Evolutionary conservation across 2,113 vertebrate genomes (phyloP).

Genomic region (Sapajus apella): DNA sequence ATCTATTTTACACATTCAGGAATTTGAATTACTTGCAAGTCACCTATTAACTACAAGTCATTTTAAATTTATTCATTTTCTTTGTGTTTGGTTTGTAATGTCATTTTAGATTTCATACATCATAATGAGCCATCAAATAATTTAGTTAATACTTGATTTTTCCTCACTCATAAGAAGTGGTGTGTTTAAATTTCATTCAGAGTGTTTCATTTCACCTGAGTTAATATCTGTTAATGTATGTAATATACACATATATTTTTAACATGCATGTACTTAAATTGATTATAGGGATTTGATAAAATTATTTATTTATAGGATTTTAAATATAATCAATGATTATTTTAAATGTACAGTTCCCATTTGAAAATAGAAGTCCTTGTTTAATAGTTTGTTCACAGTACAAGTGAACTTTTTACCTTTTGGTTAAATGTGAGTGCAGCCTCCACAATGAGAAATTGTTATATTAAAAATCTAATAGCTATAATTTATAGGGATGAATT

Average conservation of each 20-base stretch:
- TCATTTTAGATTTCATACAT: neutral
- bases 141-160: conserved; percentile 5
- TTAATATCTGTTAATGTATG: neutral
- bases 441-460: neutral
- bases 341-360: neutral
- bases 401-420: neutral
- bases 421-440: neutral
- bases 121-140: neutral
- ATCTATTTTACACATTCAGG: neutral
- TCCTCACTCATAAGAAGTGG: neutral
- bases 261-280: neutral
- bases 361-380: neutral
- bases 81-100: neutral
- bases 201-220: neutral
- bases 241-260: neutral
- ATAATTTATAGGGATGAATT: neutral
- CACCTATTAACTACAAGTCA: neutral
- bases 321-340: neutral
- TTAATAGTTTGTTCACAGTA: neutral
- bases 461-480: neutral
- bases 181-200: neutral
- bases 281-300: neutral
- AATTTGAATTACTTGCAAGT: neutral
- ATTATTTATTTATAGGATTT: neutral
- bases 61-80: neutral